Base-by-base conservation (phyloP, 2,888 invertebrate species). In the Sepiola atlantica region DNA sequence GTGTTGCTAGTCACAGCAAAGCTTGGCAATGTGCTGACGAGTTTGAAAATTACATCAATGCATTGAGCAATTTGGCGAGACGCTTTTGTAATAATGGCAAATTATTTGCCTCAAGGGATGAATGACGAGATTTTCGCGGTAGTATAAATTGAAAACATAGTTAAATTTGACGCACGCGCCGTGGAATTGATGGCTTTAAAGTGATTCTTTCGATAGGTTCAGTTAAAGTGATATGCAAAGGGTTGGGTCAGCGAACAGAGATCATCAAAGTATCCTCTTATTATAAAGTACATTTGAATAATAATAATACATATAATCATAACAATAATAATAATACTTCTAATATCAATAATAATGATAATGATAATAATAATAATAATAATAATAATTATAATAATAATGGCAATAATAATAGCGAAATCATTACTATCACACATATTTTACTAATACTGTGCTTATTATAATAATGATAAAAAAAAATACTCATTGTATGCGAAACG, bases 31-130 rank as follows among this genome's bases (percentile, higher is more conserved):
- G 45, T 77, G 77, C n/a, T n/a, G 12, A 77, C 77, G n/a, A n/a
- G 77, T 32, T 77, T 77, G n/a, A 77, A 77, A 77, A 77, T 77
- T 77, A 77, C 77, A 77, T 77, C 77, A 77, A 77, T 77, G n/a
- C 77, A 2, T 14, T 77, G 77, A n/a, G 77, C 28, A 28, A 77
- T 77, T 28, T 32, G 77, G 16, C 77, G 16, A 16, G 77, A 77
- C 32, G 32, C n/a, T 32, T 77, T 18, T 77, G n/a, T 77, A 77
- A n/a, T 77, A 77, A 77, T 77, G 77, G 77, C 16, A 77, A 77
- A 77, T n/a, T 77, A n/a, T 18, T 77, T 16, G 77, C 77, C 77
- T 20, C n/a, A n/a, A n/a, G 77, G 77, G 32, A n/a, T n/a, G 16
- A 77, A 32, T n/a, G 77, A 18, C 77, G n/a, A 77, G n/a, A 45